Evolutionary conservation across 1,140 invertebrate species (phyloP), one percentile per base, ranked within the genome.

Genomic region (Solen grandis): DNA sequence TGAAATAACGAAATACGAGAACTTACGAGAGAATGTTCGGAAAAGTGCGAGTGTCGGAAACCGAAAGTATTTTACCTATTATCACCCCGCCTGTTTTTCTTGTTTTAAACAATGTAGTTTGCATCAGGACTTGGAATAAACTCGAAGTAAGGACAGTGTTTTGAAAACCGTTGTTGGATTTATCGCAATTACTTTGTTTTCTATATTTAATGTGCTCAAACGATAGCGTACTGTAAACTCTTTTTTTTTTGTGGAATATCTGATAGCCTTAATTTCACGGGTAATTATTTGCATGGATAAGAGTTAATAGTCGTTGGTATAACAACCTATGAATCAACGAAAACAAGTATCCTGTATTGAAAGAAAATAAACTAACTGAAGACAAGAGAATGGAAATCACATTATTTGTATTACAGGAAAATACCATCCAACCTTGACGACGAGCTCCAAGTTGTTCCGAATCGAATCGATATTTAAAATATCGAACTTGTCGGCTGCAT

Each of bases 381-480:
- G n/a, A n/a, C n/a, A n/a, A n/a, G n/a, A n/a, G n/a, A n/a, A n/a
- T n/a, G n/a, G n/a, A n/a, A n/a, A n/a, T n/a, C n/a, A n/a, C n/a
- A n/a, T n/a, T n/a, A n/a, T n/a, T n/a, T n/a, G 16, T 70, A 31
- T 65, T 76, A 2, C 52, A 78, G 75, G 63, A 31, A 33, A 60
- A 14, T 78, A 68, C 29, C 25, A 50, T 22, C 41, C 50, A 13
- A 36, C 41, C 29, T 29, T 78, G 19, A 46, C 5, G 13, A 69
- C 75, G n/a, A 57, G 46, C 14, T 54, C 75, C 10, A 78, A 78
- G 35, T 66, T 78, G 22, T 78, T 78, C 35, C 50, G 46, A 22
- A 55, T 78, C 2, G 75, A 68, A 35, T 63, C 75, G 10, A 50
- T 55, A 1, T 54, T 66, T 27, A 78, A 35, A 27, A 36, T 78